phyloP scores from a whole-genome alignment of 2,113 vertebrate species.

The Cnemophilus loriae region DNA sequence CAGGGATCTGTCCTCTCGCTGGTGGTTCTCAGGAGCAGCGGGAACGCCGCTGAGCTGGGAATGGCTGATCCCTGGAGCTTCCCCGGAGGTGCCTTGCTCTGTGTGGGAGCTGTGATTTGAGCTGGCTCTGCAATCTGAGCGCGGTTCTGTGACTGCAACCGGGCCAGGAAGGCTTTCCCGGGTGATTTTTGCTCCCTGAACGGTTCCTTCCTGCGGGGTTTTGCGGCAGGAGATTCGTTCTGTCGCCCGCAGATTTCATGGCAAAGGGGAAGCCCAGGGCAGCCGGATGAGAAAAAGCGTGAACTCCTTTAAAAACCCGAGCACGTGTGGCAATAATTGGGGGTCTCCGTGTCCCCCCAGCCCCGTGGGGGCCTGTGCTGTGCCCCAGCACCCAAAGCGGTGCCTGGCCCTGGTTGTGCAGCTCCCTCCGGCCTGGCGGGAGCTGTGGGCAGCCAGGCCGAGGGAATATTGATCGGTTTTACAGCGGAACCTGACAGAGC shows the following conservation, averaged over 20 bases:
- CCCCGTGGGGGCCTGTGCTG: accelerated
- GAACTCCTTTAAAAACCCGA: accelerated
- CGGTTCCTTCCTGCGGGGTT: neutral
- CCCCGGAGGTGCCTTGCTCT: neutral
- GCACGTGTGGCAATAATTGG: accelerated
- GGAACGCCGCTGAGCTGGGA: neutral
- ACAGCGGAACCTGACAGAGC: constrained; percentile 63
- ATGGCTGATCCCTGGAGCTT: neutral
- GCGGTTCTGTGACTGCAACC: accelerated
- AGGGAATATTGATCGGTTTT: constrained; percentile 70
- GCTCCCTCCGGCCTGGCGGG: neutral
- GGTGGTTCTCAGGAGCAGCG: accelerated
- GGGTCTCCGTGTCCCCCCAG: accelerated
- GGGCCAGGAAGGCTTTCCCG: neutral
- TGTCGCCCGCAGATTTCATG: accelerated
- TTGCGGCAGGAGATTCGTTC: neutral
- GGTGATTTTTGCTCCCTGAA: neutral
- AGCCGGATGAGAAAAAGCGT: accelerated
- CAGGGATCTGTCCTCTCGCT: accelerated
- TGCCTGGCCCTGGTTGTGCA: neutral
- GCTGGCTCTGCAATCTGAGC: accelerated
- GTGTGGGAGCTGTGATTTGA: accelerated
- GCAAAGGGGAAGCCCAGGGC: neutral
- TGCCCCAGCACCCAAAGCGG: neutral
- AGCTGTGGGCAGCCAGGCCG: neutral